Evolutionary conservation across 2,113 vertebrate species (phyloP).

Genomic region (Hemichromis elongatus): DNA sequence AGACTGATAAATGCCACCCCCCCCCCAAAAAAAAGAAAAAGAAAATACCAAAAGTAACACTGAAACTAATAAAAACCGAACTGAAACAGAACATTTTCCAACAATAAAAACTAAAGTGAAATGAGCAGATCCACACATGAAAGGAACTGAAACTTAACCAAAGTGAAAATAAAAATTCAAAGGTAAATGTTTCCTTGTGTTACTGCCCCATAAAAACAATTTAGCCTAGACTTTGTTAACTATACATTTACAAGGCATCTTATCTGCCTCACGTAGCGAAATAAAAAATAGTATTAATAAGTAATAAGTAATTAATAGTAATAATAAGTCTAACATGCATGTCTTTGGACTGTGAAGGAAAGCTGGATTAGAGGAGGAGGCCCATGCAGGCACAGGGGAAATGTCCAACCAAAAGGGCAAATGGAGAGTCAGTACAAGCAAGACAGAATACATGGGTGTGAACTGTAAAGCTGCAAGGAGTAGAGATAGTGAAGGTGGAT

Average conservation of each 20-base stretch:
- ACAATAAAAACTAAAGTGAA: neutral
- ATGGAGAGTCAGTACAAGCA: neutral
- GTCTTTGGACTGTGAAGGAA: neutral
- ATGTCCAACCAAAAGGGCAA: neutral
- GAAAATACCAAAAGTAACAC: neutral
- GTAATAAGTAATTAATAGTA: too few species aligned
- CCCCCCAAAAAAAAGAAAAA: too few species aligned
- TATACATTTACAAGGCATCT: neutral
- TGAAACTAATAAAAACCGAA: neutral
- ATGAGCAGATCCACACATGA: neutral
- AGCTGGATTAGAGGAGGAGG: neutral
- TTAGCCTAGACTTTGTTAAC: neutral
- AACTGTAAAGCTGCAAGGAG: neutral
- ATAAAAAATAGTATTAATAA: too few species aligned
- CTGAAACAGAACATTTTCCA: neutral
- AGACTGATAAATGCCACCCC: neutral
- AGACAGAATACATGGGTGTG: neutral
- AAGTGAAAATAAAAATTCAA: neutral
- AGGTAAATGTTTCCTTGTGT: neutral
- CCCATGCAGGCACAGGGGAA: neutral
- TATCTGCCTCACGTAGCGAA: neutral
- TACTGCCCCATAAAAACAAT: neutral
- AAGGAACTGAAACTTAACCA: neutral
- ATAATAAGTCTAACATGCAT: neutral
- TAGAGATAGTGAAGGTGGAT: neutral